Percentiles rank a stretch among this genome's conserved stretches.
Conservation (phyloP, 2,888 invertebrate species). For the Linnaemya vulpina region DNA sequence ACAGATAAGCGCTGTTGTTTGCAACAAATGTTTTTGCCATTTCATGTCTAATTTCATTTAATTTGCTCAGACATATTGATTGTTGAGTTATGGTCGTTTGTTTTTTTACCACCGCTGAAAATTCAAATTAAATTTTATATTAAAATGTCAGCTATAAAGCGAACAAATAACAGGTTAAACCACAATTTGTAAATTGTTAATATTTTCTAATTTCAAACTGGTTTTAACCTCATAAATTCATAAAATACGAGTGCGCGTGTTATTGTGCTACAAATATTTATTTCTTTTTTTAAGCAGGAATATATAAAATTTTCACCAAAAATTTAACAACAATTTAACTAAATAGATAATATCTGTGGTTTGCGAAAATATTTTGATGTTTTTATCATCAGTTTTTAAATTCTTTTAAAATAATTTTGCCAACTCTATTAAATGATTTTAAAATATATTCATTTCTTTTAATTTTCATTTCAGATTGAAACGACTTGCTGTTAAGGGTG, state of each 20-base stretch:
- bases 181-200: constrained; percentile 60
- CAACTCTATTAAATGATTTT: constrained; percentile 31
- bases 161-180: constrained; percentile 28
- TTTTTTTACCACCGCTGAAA: not conserved
- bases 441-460: constrained; percentile 11
- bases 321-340: constrained; percentile 62
- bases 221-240: constrained; percentile 64
- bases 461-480: constrained; percentile 2
- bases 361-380: constrained; percentile 57
- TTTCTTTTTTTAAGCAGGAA: not conserved
- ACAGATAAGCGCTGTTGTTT: not conserved
- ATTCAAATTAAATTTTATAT: constrained; percentile 21
- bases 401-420: constrained; percentile 1
- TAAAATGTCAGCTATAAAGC: not conserved
- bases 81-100: not conserved
- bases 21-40: constrained; percentile 11
- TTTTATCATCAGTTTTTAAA: constrained; percentile 8
- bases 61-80: not conserved
- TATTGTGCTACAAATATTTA: constrained; percentile 54
- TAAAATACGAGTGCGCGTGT: constrained; percentile 63
- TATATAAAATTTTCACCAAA: constrained; percentile 23
- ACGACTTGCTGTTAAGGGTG: not conserved
- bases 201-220: constrained; percentile 56
- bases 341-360: constrained; percentile 66
- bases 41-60: constrained; percentile 26